Evolutionary conservation across 1,140 invertebrate species (phyloP).

Genomic region (Zaprionus nigranus): DNA sequence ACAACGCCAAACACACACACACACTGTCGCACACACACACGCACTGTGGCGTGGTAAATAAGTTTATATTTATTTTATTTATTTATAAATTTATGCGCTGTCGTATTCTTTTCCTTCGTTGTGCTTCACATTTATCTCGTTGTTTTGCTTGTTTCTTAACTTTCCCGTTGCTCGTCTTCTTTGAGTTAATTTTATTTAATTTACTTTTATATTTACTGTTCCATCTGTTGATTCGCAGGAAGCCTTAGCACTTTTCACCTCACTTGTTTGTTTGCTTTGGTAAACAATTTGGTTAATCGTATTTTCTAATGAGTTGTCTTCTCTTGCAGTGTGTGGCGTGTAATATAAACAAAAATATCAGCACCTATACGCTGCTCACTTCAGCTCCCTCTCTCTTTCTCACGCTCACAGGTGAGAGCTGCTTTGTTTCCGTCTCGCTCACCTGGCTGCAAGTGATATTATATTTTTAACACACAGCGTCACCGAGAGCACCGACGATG

Average conservation of each 20-base stretch:
- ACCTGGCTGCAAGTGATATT: slow-evolving; percentile 44
- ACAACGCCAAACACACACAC: slow-evolving; percentile 34
- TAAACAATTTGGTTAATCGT: slow-evolving; percentile 36
- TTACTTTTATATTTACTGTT: slow-evolving; percentile 12
- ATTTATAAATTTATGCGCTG: slow-evolving; percentile 72
- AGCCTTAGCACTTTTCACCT: neutral
- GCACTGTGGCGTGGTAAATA: neutral
- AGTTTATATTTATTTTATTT: slow-evolving; percentile 72
- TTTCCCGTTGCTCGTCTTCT: neutral
- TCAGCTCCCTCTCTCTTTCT: neutral
- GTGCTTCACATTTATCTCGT: neutral
- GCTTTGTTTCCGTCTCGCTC: slow-evolving; percentile 26
- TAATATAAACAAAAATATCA: slow-evolving; percentile 45
- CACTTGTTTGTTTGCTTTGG: slow-evolving; percentile 14
- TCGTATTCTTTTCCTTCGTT: neutral
- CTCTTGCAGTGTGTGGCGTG: slow-evolving; percentile 2
- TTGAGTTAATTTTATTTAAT: slow-evolving; percentile 12
- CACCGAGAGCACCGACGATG: slow-evolving; percentile 9
- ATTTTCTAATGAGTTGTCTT: slow-evolving; percentile 21
- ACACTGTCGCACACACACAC: neutral
- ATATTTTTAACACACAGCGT: slow-evolving; percentile 43
- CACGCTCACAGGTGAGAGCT: slow-evolving; percentile 8
- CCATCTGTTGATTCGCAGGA: slow-evolving; percentile 3
- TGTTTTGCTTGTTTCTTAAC: neutral
- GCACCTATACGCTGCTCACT: slow-evolving; percentile 8